Base-by-base conservation (phyloP, 1,140 invertebrate species). In the Coenobita brevimanus region DNA sequence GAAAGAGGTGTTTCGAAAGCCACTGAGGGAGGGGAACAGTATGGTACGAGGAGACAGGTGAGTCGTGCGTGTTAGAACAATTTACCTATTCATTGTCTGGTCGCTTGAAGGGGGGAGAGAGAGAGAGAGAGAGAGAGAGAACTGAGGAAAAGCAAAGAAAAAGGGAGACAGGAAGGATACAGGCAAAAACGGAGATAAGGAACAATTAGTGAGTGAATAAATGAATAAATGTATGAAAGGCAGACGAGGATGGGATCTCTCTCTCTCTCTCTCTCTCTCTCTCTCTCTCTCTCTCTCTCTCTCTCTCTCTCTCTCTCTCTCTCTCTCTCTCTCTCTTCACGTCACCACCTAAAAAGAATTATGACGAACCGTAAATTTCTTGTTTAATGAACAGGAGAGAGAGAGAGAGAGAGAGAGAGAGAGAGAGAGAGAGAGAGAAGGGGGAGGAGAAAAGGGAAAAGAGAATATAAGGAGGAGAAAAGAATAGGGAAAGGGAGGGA, bases 221-320 rank as follows among this genome's bases (percentile, higher is more conserved):
- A 57, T 13, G n/a, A 57, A 57, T 13, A n/a, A n/a, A n/a, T n/a
- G n/a, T n/a, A 67, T 62, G 62, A 30, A 67, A 57, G 54, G 36
- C 36, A 67, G n/a, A 13, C 62, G 36, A 67, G 62, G 62, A 13
- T 33, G 36, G 10, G 62, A 30, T 24, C 62, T 33, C 27, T 67
- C 62, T 21, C 62, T n/a, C 62, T 67, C 62, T 67, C 62, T 67
- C 62, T 67, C 62, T 67, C 62, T 67, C 62, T 21, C 62, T 67
- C 62, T 67, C 62, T 67, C 62, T 67, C 62, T 67, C 62, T 67
- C 62, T 67, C 62, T 67, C 62, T 67, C 62, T 67, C 62, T 67
- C 62, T 67, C 62, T 67, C 62, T 67, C 62, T 67, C 62, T 67
- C 62, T 67, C 62, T 67, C 62, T 67, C 62, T 67, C 62, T 67